Evolutionary conservation across 2,888 invertebrate species (phyloP).

Genomic region (Leptodirus hochenwartii): DNA sequence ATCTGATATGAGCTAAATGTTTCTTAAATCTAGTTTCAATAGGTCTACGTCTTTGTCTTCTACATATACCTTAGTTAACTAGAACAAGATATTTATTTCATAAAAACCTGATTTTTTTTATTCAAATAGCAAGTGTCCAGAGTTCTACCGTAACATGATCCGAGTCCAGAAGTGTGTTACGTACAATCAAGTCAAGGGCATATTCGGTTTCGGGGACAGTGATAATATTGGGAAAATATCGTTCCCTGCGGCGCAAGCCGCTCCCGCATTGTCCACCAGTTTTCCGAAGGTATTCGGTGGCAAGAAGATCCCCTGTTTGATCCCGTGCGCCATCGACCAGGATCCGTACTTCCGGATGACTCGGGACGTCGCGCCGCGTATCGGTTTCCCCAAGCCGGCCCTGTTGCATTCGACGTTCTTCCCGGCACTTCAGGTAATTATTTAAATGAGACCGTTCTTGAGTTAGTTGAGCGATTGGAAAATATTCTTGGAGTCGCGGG

Average conservation of each 20-base stretch:
- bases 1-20: too few species aligned
- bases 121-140: constrained; percentile 65
- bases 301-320: constrained; percentile 62
- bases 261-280: constrained; percentile 77
- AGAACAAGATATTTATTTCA: too few species aligned
- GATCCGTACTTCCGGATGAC: constrained; percentile 99
- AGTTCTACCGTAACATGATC: constrained; percentile 86
- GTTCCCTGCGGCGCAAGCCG: constrained; percentile 93
- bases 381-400: constrained; percentile 75
- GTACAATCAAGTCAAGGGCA: constrained; percentile 93
- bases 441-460: background rate
- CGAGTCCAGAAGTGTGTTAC: constrained; percentile 89
- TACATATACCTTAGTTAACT: too few species aligned
- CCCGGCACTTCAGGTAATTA: constrained; percentile 46
- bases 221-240: constrained; percentile 93
- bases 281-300: constrained; percentile 72
- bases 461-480: background rate
- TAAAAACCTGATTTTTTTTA: too few species aligned
- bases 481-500: constrained; percentile 7
- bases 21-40: too few species aligned
- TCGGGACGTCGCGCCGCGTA: constrained; percentile 86
- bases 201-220: constrained; percentile 94
- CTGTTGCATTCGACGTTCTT: constrained; percentile 52
- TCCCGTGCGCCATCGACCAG: constrained; percentile 99
- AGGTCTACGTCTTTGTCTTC: too few species aligned